phyloP scores from a whole-genome alignment of 1,140 invertebrate species.

The Aphaenogaster ashmeadi region DNA sequence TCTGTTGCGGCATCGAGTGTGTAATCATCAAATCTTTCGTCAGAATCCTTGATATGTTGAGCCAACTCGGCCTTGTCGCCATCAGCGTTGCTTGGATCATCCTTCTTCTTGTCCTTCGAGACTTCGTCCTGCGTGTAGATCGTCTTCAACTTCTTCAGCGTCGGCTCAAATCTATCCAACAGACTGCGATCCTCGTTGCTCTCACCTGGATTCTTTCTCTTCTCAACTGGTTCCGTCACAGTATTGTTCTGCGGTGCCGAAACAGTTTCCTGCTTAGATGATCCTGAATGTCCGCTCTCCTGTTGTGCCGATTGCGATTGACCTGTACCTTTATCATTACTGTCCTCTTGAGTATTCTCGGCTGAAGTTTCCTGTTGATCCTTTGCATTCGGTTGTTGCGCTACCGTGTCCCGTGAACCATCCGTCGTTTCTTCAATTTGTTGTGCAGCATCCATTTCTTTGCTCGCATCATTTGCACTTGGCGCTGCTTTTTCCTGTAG shows the following conservation, averaged over 20 bases:
- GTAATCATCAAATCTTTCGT: constrained; percentile 88
- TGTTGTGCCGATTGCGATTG: constrained; percentile 87
- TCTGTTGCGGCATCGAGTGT: constrained; percentile 92
- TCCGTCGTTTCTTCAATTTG: constrained; percentile 79
- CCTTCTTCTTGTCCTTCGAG: constrained; percentile 86
- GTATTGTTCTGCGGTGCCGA: constrained; percentile 74
- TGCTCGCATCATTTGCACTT: constrained; percentile 78
- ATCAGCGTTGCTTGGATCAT: constrained; percentile 85
- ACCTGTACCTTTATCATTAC: constrained; percentile 86
- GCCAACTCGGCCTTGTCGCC: constrained; percentile 91
- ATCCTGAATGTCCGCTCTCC: constrained; percentile 85
- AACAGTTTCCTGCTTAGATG: constrained; percentile 78
- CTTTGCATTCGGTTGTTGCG: constrained; percentile 71
- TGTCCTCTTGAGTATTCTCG: constrained; percentile 84
- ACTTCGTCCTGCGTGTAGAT: constrained; percentile 84
- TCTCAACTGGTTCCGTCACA: constrained; percentile 77
- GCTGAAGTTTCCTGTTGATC: constrained; percentile 73
- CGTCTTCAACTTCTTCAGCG: constrained; percentile 88
- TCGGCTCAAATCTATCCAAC: constrained; percentile 84
- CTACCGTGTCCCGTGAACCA: constrained; percentile 83
- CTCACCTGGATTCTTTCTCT: constrained; percentile 86
- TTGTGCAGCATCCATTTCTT: constrained; percentile 83
- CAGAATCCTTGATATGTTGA: constrained; percentile 95
- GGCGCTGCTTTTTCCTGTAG: constrained; percentile 84
- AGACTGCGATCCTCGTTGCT: constrained; percentile 86